Percentiles rank a stretch among this genome's conserved stretches.
Evolutionary conservation across 2,888 invertebrate genomes (phyloP).

Genomic region (Plagodis dolabraria): DNA sequence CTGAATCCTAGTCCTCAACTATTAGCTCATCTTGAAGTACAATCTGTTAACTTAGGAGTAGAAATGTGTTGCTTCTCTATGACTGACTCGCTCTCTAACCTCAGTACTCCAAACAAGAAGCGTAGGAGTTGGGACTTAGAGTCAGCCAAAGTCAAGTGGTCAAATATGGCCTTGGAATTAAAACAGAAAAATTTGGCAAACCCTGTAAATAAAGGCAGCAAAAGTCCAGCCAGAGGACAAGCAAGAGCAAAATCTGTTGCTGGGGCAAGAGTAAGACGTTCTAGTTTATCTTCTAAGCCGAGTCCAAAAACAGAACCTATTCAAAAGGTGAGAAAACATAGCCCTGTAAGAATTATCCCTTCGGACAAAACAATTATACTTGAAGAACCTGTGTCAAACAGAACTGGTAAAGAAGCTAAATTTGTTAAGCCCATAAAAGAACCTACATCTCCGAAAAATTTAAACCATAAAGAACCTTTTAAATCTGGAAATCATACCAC

Average conservation of each 20-base stretch:
- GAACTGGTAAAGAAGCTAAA: slow-evolving; percentile 7
- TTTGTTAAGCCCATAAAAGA: slow-evolving; percentile 7
- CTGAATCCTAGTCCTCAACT: slow-evolving; percentile 91
- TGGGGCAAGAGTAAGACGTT: slow-evolving; percentile 47
- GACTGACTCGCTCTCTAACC: slow-evolving; percentile 76
- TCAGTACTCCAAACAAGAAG: slow-evolving; percentile 62
- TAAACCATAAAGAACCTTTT: slow-evolving; percentile 4
- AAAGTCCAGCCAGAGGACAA: slow-evolving; percentile 42
- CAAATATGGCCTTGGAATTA: slow-evolving; percentile 76
- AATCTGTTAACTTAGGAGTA: slow-evolving; percentile 73
- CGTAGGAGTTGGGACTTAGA: slow-evolving; percentile 78
- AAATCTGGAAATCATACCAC: slow-evolving; percentile 18
- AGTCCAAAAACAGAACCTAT: slow-evolving; percentile 56
- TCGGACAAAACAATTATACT: slow-evolving; percentile 40
- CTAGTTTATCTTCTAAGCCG: slow-evolving; percentile 43
- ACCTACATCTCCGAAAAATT: slow-evolving; percentile 9
- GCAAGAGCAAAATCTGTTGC: slow-evolving; percentile 48
- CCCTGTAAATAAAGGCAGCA: slow-evolving; percentile 31
- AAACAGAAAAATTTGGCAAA: slow-evolving; percentile 51
- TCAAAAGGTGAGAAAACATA: slow-evolving; percentile 48
- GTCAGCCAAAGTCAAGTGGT: slow-evolving; percentile 80
- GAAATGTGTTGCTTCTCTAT: slow-evolving; percentile 79
- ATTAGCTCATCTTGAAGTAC: slow-evolving; percentile 86
- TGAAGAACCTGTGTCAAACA: slow-evolving; percentile 38
- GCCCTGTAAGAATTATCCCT: slow-evolving; percentile 47